These are phyloP conservation scores for Strigops habroptila DNA, from an alignment of 2,113 vertebrate species.

Conservation along the genomic window DNA sequence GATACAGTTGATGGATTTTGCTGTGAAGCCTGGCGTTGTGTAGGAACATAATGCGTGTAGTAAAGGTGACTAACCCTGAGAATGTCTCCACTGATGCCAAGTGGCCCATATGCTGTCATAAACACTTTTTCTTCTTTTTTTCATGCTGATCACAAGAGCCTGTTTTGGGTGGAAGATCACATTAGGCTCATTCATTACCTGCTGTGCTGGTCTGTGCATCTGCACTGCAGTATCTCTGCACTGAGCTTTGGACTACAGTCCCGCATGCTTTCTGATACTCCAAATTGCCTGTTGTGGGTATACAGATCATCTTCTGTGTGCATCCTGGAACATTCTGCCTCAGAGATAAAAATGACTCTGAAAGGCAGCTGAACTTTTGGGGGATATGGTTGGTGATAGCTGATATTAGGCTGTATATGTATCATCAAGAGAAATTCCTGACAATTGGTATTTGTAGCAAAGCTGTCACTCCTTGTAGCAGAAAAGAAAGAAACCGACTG, in stretches of 20 bases:
- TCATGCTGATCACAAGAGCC: background rate
- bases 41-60: background rate
- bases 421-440: background rate
- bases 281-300: background rate
- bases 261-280: background rate
- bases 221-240: slow-evolving; percentile 20
- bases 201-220: slow-evolving; percentile 17
- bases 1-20: slow-evolving; percentile 9
- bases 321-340: background rate
- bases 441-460: background rate
- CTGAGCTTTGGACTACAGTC: background rate
- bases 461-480: background rate
- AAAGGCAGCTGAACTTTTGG: background rate
- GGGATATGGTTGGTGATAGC: background rate
- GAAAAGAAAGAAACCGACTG: background rate
- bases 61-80: slow-evolving; percentile 7
- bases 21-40: background rate
- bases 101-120: background rate
- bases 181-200: slow-evolving; percentile 24
- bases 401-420: background rate
- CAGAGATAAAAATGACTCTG: background rate
- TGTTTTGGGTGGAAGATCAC: background rate
- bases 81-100: background rate
- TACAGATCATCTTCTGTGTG: background rate
- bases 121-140: background rate